Evolutionary conservation across 1,140 invertebrate species (phyloP), one percentile per base, ranked within the genome.

Genomic region (Protaetia brevitarsis): DNA sequence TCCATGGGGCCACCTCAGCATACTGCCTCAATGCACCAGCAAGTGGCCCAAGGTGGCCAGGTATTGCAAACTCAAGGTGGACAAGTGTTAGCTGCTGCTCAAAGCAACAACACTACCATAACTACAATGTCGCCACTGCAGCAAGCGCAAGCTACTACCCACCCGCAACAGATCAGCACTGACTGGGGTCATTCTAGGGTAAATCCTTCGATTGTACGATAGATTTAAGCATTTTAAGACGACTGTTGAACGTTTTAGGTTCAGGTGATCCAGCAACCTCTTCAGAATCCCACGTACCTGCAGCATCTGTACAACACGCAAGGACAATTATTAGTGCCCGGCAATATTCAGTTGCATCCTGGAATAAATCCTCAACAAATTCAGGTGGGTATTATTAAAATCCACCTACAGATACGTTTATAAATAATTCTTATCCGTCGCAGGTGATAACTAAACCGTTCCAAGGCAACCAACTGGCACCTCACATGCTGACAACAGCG

Each of bases 401-500:
- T 3, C 10, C n/a, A 37, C n/a, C 3, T 37, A 6, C 16, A 16
- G 10, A 16, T 7, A 2, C 16, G 10, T 10, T 11, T 4, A 13
- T 11, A 13, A 37, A 37, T 10, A 37, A 0, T 13, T 37, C 23
- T 19, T 26, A 16, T 16, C 16, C 11, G 3, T 5, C 5, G 16
- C 16, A 90, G 85, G 89, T 91, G 4, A 92, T 92, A 62, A 86
- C 90, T 3, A 93, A 93, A 76, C 87, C 90, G 0, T 93, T 93
- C 75, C 90, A 91, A 78, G 86, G 88, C 1, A 88, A 88, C 65
- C 89, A 91, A 72, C 76, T 91, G 3, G 85, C 85, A 1, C 88
- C 88, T 0, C 91, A 93, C 71, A 91, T 93, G 89, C 76, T 93
- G 31, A 88, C 89, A 0, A 84, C 89, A 0, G 82, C 86, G 45